These are phyloP conservation scores for Spheniscus humboldti DNA, from an alignment of 2,797 vertebrate species.

Conservation along the genomic window DNA sequence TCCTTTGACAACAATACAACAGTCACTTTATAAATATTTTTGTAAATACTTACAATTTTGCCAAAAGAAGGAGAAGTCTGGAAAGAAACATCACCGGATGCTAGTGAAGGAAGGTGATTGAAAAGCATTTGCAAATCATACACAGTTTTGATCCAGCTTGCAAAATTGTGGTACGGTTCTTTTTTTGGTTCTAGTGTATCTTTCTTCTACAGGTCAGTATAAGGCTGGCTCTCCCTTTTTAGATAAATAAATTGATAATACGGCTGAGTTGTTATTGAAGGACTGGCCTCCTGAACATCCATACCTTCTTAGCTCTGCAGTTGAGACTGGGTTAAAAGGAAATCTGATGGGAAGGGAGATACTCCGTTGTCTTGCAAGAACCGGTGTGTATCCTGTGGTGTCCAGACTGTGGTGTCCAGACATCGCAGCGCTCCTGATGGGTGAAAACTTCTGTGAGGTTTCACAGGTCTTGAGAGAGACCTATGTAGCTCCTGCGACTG, in stretches of 20 bases:
- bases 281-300: background rate
- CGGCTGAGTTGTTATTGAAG: background rate
- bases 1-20: background rate
- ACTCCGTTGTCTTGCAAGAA: background rate
- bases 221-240: background rate
- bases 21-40: background rate
- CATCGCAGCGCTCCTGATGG: background rate
- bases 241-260: background rate
- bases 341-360: background rate
- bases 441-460: background rate
- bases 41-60: background rate
- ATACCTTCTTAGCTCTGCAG: background rate
- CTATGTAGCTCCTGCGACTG: background rate
- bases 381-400: rapidly evolving
- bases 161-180: background rate
- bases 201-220: background rate
- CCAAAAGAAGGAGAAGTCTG: background rate
- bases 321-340: background rate
- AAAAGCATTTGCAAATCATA: background rate
- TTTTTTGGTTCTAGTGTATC: background rate
- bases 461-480: background rate
- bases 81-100: background rate
- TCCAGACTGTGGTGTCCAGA: background rate
- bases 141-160: background rate
- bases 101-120: background rate